Evolutionary conservation across 2,888 invertebrate species (phyloP).

Genomic region (Nipponacmea schrenckii): DNA sequence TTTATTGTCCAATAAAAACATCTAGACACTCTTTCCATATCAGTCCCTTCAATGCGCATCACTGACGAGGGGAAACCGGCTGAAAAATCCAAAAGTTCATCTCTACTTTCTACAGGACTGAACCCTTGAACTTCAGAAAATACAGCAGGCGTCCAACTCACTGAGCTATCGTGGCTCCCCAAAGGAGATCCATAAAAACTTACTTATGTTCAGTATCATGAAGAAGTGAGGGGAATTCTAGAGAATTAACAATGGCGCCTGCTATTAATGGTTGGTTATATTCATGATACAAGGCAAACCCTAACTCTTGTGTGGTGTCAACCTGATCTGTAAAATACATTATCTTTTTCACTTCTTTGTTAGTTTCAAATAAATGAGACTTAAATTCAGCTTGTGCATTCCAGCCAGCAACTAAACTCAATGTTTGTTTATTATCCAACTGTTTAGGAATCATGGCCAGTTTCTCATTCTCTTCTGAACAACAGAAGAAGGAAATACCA

Average conservation of each 20-base stretch:
- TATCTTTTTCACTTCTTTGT: constrained; percentile 35
- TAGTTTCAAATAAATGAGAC: constrained; percentile 19
- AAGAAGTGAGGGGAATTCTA: constrained; percentile 24
- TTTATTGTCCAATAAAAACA: no score
- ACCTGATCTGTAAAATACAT: constrained; percentile 43
- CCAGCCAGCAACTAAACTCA: constrained; percentile 9
- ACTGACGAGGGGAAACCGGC: no score
- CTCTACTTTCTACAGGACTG: no score
- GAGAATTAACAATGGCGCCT: constrained; percentile 53
- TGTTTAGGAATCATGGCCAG: not conserved
- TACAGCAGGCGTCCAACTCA: no score
- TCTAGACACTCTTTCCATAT: no score
- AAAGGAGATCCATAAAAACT: not conserved
- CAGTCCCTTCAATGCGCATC: no score
- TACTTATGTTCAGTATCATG: not conserved
- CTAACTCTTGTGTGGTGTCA: constrained; percentile 40
- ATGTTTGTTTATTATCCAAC: constrained; percentile 19
- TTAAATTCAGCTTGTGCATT: not conserved
- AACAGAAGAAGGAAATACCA: constrained; percentile 11
- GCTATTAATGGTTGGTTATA: constrained; percentile 43
- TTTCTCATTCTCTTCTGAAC: constrained; percentile 6
- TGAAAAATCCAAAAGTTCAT: no score
- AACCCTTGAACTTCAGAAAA: no score
- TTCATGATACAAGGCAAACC: constrained; percentile 36
- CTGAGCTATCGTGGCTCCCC: no score